Percentiles rank a stretch among this genome's conserved stretches.
Conservation (phyloP, 2,113 vertebrate genomes). For the Anser cygnoides region DNA sequence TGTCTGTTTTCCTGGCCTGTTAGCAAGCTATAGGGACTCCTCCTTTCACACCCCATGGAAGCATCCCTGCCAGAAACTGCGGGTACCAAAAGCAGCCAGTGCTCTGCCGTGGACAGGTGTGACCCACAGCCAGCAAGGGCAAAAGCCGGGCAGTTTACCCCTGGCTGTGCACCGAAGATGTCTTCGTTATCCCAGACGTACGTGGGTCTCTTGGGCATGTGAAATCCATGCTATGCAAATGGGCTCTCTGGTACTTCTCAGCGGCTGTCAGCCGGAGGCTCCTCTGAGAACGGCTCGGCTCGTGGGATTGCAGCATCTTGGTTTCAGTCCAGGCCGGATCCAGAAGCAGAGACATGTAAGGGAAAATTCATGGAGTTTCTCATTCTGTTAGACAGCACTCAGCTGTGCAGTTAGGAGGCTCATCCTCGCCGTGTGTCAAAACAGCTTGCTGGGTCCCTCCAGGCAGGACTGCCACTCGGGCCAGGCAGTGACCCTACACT, state of each 20-base stretch:
- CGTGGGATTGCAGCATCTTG: neutral
- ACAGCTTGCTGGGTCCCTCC: fast-evolving
- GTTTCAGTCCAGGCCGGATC: neutral
- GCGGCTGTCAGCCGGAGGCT: neutral
- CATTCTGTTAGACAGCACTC: neutral
- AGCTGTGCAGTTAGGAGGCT: fast-evolving
- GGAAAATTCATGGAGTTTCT: neutral
- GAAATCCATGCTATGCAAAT: neutral
- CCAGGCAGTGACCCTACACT: neutral
- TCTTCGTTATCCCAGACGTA: neutral
- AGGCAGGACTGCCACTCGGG: neutral
- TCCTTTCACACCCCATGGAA: neutral
- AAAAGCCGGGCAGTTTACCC: neutral
- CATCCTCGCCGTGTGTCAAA: neutral
- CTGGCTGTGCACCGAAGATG: neutral
- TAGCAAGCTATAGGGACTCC: neutral
- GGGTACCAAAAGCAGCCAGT: neutral
- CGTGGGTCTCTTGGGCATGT: neutral
- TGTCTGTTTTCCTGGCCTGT: neutral
- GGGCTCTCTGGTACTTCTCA: constrained; percentile 22
- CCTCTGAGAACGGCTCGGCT: neutral
- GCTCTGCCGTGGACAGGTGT: neutral
- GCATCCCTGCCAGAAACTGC: neutral
- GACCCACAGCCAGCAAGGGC: neutral
- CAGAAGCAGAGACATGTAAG: neutral